Conservation (phyloP, 2,113 vertebrate genomes). For the Boulengeromyrus knoepffleri region DNA sequence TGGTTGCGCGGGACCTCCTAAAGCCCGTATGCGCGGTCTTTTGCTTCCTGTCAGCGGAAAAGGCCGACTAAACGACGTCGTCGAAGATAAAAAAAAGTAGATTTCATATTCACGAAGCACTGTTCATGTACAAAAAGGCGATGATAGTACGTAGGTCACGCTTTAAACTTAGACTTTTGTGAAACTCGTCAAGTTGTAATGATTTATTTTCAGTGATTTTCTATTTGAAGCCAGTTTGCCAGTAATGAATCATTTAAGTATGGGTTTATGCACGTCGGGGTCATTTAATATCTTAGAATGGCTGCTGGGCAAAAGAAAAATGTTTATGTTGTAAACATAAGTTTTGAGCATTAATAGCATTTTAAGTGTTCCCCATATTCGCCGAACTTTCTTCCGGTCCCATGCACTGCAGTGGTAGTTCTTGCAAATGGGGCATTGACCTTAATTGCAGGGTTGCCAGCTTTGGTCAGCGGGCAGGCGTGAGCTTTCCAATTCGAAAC, state of each 20-base stretch:
- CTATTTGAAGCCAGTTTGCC: not conserved
- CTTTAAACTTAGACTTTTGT: not conserved
- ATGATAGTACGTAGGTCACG: not conserved
- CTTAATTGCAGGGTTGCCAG: not conserved
- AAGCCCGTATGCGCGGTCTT: not conserved
- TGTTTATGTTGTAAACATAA: not conserved
- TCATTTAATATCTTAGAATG: not conserved
- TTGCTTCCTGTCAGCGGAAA: not conserved
- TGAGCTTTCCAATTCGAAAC: no score
- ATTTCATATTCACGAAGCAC: not conserved
- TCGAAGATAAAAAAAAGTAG: not conserved
- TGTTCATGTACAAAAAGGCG: not conserved
- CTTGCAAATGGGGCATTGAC: not conserved
- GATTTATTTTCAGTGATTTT: not conserved
- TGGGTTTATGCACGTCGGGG: not conserved
- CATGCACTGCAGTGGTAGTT: not conserved
- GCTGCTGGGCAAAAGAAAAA: not conserved
- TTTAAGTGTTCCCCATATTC: not conserved
- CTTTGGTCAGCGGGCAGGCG: no score
- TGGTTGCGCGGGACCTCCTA: not conserved
- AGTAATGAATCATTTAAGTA: not conserved
- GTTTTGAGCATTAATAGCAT: not conserved
- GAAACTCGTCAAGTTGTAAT: not conserved
- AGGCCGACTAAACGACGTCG: not conserved
- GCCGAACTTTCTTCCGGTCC: not conserved